Conservation (phyloP, 2,888 invertebrate genomes). For the Xanthostigma xanthostigma region DNA sequence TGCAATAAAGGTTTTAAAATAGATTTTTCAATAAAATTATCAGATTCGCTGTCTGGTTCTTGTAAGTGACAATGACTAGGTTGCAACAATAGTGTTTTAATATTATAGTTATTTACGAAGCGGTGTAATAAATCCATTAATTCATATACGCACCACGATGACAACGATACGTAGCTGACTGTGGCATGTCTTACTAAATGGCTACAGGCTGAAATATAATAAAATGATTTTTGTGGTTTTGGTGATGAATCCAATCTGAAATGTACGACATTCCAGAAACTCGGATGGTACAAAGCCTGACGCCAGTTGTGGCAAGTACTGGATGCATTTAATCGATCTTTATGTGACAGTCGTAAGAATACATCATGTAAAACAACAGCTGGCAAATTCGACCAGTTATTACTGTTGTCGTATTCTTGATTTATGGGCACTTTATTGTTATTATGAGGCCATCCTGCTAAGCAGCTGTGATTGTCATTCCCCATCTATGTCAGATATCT, state of each 20-base stretch:
- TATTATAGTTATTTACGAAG: slow-evolving; percentile 24
- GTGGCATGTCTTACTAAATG: slow-evolving; percentile 23
- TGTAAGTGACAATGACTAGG: slow-evolving; percentile 27
- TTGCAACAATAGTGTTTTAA: slow-evolving; percentile 25
- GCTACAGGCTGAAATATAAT: slow-evolving; percentile 22
- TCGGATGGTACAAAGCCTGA: slow-evolving; percentile 26
- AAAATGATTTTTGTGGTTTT: slow-evolving; percentile 22
- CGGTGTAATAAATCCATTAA: slow-evolving; percentile 24
- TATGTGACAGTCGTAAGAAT: slow-evolving; percentile 22
- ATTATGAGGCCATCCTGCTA: slow-evolving; percentile 21
- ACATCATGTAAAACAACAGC: slow-evolving; percentile 26
- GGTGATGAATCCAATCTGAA: slow-evolving; percentile 23
- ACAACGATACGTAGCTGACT: slow-evolving; percentile 24
- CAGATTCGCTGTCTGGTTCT: slow-evolving; percentile 11
- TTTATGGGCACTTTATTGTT: slow-evolving; percentile 20
- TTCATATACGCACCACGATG: slow-evolving; percentile 23
- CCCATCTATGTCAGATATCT: slow-evolving; percentile 19
- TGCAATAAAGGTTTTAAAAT: slow-evolving; percentile 17
- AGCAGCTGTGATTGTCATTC: slow-evolving; percentile 22
- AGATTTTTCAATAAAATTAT: slow-evolving; percentile 8
- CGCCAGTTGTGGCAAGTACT: slow-evolving; percentile 28
- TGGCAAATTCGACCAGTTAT: slow-evolving; percentile 26
- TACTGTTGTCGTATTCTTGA: slow-evolving; percentile 3
- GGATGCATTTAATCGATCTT: slow-evolving; percentile 26
- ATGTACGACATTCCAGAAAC: slow-evolving; percentile 26